A percentile compares a stretch with the other conserved stretches of the same genome.
Evolutionary conservation across 2,113 vertebrate species (phyloP).

Genomic region (Ophthalmolycus amberensis): DNA sequence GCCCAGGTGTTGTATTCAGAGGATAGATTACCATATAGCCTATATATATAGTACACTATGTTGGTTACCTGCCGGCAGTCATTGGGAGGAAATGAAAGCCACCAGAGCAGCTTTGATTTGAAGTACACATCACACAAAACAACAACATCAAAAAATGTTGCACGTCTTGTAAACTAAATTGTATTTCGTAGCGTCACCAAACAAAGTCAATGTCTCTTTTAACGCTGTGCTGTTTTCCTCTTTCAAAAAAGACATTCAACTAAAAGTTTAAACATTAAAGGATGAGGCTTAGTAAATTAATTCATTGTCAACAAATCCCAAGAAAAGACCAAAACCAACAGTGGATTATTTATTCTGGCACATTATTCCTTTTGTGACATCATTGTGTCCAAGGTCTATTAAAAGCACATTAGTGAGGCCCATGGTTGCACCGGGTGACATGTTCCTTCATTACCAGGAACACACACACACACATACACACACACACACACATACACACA

Average conservation of each 20-base stretch:
- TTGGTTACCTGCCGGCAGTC: slow-evolving; percentile 1
- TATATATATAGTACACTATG: neutral
- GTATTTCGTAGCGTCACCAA: neutral
- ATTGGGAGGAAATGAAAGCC: neutral
- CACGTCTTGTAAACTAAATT: neutral
- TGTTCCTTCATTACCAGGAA: slow-evolving; percentile 14
- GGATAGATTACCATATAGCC: neutral
- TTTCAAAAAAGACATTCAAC: neutral
- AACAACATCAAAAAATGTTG: neutral
- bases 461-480: neutral
- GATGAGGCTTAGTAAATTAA: neutral
- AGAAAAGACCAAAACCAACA: neutral
- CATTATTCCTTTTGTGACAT: neutral
- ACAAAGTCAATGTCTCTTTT: neutral
- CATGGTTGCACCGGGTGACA: neutral
- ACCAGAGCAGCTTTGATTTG: neutral
- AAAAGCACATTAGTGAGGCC: neutral
- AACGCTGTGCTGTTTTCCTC: neutral
- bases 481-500: neutral
- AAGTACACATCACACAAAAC: neutral
- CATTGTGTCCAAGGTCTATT: neutral
- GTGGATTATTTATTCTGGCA: neutral
- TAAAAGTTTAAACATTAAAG: neutral
- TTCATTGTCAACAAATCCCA: neutral
- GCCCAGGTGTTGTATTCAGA: slow-evolving; percentile 85